These are phyloP conservation scores for Anser brachyrhynchus DNA, from an alignment of 2,113 vertebrate species.

Conservation along the genomic window DNA sequence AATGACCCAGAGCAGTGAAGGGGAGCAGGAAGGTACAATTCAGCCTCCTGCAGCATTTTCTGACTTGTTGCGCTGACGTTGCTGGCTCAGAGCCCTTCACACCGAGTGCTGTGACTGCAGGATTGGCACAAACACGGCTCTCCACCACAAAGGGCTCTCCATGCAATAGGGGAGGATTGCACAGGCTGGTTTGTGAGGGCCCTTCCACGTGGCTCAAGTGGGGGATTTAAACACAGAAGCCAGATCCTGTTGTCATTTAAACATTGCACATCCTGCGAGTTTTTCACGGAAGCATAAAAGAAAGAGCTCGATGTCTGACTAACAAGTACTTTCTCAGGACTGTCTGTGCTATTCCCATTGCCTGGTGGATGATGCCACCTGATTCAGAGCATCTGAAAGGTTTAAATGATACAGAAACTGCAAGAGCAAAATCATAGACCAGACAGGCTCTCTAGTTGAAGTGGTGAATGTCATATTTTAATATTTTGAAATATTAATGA, in stretches of 20 bases:
- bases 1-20: not conserved
- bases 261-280: not conserved
- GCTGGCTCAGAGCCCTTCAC: not conserved
- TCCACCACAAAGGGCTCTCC: not conserved
- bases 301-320: not conserved
- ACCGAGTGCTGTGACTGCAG: rapidly evolving
- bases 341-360: not conserved
- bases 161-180: not conserved
- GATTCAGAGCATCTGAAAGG: not conserved
- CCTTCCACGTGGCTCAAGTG: not conserved
- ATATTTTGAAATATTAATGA: not conserved
- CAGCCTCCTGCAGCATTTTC: not conserved
- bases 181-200: not conserved
- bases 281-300: not conserved
- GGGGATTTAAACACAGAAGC: not conserved
- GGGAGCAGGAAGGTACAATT: not conserved
- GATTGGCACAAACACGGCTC: not conserved
- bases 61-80: not conserved
- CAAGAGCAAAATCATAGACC: not conserved
- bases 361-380: not conserved
- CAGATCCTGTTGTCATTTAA: not conserved
- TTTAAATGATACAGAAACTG: not conserved
- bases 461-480: not conserved
- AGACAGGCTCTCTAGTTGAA: not conserved
- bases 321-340: not conserved